Conservation (phyloP, 2,797 vertebrate genomes). For the Gambelia wislizenii region DNA sequence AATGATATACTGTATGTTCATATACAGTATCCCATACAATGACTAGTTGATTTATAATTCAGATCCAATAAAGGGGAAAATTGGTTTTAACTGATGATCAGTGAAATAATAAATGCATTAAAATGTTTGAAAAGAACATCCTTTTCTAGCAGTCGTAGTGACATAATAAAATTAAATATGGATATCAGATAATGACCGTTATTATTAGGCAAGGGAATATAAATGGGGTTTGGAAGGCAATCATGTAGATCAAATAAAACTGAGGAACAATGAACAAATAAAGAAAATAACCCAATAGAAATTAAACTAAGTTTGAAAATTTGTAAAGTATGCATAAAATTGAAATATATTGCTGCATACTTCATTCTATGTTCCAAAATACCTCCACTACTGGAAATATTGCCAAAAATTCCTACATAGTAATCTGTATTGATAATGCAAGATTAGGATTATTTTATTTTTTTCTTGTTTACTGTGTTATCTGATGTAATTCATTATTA, state of each 20-base stretch:
- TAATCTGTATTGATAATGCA: not conserved
- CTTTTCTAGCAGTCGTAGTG: slow-evolving; percentile 71
- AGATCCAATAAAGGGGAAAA: slow-evolving; percentile 80
- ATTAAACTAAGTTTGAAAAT: slow-evolving; percentile 47
- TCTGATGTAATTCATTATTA: not conserved
- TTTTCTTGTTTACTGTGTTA: not conserved
- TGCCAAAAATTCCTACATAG: not conserved
- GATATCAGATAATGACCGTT: slow-evolving; percentile 75
- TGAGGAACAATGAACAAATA: slow-evolving; percentile 48
- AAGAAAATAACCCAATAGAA: slow-evolving; percentile 48
- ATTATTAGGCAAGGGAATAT: slow-evolving; percentile 73
- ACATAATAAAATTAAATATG: slow-evolving; percentile 78
- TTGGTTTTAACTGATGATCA: slow-evolving; percentile 82
- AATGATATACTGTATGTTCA: slow-evolving; percentile 81
- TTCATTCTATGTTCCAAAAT: rapidly evolving
- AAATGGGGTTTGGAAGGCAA: slow-evolving; percentile 68
- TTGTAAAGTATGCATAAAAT: slow-evolving; percentile 30
- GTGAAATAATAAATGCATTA: slow-evolving; percentile 79
- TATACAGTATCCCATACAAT: slow-evolving; percentile 78
- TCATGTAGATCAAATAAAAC: slow-evolving; percentile 45
- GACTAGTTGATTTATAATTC: slow-evolving; percentile 81
- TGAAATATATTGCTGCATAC: slow-evolving; percentile 21
- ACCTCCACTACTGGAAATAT: rapidly evolving
- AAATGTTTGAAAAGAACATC: slow-evolving; percentile 75
- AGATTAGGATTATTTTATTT: not conserved